These are phyloP conservation scores for Lophius americanus DNA, from an alignment of 2,797 vertebrate species.

Conservation along the genomic window DNA sequence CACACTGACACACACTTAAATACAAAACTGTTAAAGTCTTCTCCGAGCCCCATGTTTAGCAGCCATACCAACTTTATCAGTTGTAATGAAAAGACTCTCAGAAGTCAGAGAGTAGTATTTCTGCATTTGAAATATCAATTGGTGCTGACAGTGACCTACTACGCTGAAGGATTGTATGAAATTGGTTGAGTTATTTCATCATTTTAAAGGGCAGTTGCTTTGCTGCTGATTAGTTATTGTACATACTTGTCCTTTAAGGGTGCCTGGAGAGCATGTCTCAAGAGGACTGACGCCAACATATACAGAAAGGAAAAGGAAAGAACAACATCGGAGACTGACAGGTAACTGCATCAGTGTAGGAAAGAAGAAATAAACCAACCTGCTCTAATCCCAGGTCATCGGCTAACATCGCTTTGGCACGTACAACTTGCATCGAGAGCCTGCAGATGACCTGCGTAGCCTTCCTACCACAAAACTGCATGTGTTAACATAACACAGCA, in stretches of 20 bases:
- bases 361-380: background rate
- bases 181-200: slow-evolving; percentile 82
- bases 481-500: too few species aligned
- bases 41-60: slow-evolving; percentile 65
- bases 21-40: slow-evolving; percentile 72
- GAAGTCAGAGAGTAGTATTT: slow-evolving; percentile 54
- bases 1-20: slow-evolving; percentile 17
- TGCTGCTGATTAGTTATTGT: slow-evolving; percentile 81
- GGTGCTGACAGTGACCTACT: slow-evolving; percentile 59
- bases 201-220: slow-evolving; percentile 81
- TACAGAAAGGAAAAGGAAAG: slow-evolving; percentile 14
- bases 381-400: background rate
- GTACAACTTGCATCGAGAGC: too few species aligned
- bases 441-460: too few species aligned
- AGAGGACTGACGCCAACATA: slow-evolving; percentile 34
- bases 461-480: too few species aligned
- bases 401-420: too few species aligned
- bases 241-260: slow-evolving; percentile 81
- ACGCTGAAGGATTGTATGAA: slow-evolving; percentile 81
- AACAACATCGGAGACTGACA: slow-evolving; percentile 6
- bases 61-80: slow-evolving; percentile 52
- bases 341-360: background rate
- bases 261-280: slow-evolving; percentile 65
- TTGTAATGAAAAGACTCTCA: slow-evolving; percentile 61
- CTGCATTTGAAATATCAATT: slow-evolving; percentile 77